These are phyloP conservation scores for Xiphydria camelus DNA, from an alignment of 2,888 invertebrate genomes.

Conservation along the genomic window DNA sequence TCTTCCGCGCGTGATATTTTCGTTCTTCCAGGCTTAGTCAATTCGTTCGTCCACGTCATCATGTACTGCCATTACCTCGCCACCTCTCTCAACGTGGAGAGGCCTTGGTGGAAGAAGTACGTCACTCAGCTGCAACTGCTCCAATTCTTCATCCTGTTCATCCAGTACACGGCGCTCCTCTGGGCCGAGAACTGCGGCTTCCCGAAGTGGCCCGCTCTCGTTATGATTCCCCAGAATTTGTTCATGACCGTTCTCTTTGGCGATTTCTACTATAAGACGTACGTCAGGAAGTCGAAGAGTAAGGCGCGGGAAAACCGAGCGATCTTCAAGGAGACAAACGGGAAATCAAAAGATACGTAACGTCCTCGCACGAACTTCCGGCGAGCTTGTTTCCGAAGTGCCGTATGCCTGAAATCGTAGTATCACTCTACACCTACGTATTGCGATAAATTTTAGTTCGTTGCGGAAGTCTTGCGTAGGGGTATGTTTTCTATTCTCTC, in stretches of 20 bases:
- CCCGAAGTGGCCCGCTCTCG: slow-evolving; percentile 62
- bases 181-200: slow-evolving; percentile 63
- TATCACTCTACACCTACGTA: too few species aligned
- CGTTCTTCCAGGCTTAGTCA: slow-evolving; percentile 68
- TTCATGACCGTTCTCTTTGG: slow-evolving; percentile 69
- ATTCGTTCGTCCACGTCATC: slow-evolving; percentile 74
- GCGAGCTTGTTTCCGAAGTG: too few species aligned
- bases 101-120: slow-evolving; percentile 82
- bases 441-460: too few species aligned
- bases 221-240: slow-evolving; percentile 67
- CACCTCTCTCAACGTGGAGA: slow-evolving; percentile 63
- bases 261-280: slow-evolving; percentile 71
- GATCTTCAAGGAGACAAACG: slow-evolving; percentile 27
- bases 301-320: slow-evolving; percentile 28
- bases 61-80: slow-evolving; percentile 86
- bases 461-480: too few species aligned
- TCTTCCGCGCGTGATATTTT: slow-evolving; percentile 70
- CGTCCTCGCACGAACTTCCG: too few species aligned
- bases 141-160: slow-evolving; percentile 67
- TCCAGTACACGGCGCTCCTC: slow-evolving; percentile 61
- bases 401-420: too few species aligned
- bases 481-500: too few species aligned
- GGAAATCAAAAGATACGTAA: slow-evolving; percentile 35
- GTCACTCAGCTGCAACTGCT: slow-evolving; percentile 82
- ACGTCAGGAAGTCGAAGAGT: slow-evolving; percentile 52